Evolutionary conservation across 2,113 vertebrate genomes (phyloP).

Genomic region (Aplodontia rufa): DNA sequence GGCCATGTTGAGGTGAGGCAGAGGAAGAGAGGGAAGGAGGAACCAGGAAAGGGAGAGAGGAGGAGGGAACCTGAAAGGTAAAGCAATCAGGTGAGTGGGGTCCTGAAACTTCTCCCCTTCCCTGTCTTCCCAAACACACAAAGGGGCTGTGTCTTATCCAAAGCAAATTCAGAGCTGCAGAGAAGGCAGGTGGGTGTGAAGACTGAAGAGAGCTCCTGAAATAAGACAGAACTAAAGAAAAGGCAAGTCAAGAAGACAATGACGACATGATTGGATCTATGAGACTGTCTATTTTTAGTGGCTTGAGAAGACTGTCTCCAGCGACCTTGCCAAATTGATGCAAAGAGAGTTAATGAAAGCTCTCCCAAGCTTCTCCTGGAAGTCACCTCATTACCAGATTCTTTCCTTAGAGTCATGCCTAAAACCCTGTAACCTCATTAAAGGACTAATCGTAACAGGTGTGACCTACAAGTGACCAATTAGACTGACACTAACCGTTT

Average conservation of each 20-base stretch:
- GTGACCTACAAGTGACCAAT: not conserved
- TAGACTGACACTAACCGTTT: not conserved
- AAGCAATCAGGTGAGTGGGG: not conserved
- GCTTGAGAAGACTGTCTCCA: not conserved
- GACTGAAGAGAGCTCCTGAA: not conserved
- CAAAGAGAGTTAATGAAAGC: slow-evolving; percentile 31
- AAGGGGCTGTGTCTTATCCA: not conserved
- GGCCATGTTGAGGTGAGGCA: not conserved
- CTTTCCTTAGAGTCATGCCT: not conserved
- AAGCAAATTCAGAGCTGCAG: not conserved
- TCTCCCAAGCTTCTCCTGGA: not conserved
- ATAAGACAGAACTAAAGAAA: not conserved
- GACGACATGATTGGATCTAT: not conserved
- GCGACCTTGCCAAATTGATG: slow-evolving; percentile 31
- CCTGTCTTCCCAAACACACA: not conserved
- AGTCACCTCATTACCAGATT: slow-evolving; percentile 1
- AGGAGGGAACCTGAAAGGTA: not conserved
- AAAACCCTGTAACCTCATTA: not conserved
- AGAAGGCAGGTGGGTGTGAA: not conserved
- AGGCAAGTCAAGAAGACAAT: not conserved
- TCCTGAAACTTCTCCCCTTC: not conserved
- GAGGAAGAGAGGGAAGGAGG: accelerated
- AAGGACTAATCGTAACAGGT: not conserved
- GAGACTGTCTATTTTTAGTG: slow-evolving; percentile 45
- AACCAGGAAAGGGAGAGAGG: accelerated